A percentile compares a stretch with the other conserved stretches of the same genome.
Conservation (phyloP, 1,140 invertebrate genomes). For the Ectropis grisescens region DNA sequence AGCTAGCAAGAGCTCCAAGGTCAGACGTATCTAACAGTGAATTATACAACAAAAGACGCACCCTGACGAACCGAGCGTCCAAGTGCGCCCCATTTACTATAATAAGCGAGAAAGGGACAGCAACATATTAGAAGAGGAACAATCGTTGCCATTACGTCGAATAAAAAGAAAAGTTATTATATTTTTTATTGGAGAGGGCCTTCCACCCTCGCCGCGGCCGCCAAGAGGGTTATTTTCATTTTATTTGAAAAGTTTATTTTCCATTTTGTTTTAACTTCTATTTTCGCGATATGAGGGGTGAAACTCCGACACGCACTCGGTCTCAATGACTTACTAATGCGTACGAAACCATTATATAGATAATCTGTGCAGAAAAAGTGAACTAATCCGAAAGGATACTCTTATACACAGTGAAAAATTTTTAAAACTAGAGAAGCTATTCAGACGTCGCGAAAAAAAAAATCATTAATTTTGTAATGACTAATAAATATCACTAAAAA, state of each 20-base stretch:
- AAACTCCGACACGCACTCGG: conserved; percentile 47
- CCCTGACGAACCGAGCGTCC: too few relatives aligned
- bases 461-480: too few relatives aligned
- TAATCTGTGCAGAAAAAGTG: too few relatives aligned
- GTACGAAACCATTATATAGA: conserved; percentile 61
- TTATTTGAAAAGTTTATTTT: conserved; percentile 68
- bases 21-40: too few relatives aligned
- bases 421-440: too few relatives aligned
- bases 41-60: too few relatives aligned
- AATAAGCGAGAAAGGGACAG: conserved; percentile 47
- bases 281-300: conserved; percentile 52
- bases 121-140: conserved; percentile 50
- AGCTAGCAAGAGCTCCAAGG: too few relatives aligned
- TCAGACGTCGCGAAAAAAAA: too few relatives aligned
- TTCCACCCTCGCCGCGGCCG: conserved; percentile 42
- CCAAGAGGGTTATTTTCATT: conserved; percentile 68
- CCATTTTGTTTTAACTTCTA: conserved; percentile 65
- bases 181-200: conserved; percentile 65
- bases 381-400: too few relatives aligned
- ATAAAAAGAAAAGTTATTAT: conserved; percentile 70
- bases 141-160: conserved; percentile 60
- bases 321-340: conserved; percentile 62
- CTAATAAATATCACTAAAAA: too few relatives aligned
- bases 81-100: conserved; percentile 52
- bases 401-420: too few relatives aligned